Conservation (phyloP, 2,113 vertebrate species). For the Periophthalmodon schlosseri region DNA sequence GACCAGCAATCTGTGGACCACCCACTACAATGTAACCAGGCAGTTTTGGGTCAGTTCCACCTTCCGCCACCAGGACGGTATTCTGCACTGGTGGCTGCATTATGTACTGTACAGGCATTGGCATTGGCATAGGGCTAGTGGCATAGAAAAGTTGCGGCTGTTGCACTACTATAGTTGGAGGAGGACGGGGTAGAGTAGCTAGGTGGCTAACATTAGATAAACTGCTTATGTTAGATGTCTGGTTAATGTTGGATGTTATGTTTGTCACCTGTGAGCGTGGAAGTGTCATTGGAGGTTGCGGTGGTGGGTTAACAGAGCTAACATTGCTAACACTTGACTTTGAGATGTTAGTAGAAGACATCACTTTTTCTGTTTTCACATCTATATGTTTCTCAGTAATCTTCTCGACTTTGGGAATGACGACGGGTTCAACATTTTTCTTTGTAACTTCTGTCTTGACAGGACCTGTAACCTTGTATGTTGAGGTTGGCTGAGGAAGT, state of each 20-base stretch:
- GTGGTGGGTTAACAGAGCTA: slow-evolving; percentile 1
- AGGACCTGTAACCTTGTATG: background rate
- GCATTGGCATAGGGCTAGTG: slow-evolving; percentile 23
- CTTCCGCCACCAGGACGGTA: slow-evolving; percentile 54
- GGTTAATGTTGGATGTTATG: slow-evolving; percentile 5
- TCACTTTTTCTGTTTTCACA: slow-evolving; percentile 38
- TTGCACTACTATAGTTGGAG: slow-evolving; percentile 59
- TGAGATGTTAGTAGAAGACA: slow-evolving; percentile 33
- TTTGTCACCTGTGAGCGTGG: slow-evolving; percentile 31
- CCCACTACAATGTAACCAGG: slow-evolving; percentile 57
- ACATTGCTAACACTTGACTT: slow-evolving; percentile 33
- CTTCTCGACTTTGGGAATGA: slow-evolving; percentile 30
- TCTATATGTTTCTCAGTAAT: slow-evolving; percentile 29
- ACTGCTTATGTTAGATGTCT: slow-evolving; percentile 24
- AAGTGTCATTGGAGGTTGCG: slow-evolving; percentile 14
- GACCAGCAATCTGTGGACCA: slow-evolving; percentile 12
- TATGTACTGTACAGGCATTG: slow-evolving; percentile 56
- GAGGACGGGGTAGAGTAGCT: slow-evolving; percentile 33
- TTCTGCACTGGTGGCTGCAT: slow-evolving; percentile 63
- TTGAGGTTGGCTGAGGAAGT: background rate
- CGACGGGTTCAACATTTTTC: slow-evolving; percentile 18
- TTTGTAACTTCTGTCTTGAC: slow-evolving; percentile 21
- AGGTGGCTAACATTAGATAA: slow-evolving; percentile 8
- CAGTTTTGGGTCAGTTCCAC: slow-evolving; percentile 21
- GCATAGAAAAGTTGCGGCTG: slow-evolving; percentile 69